A percentile compares a stretch with the other conserved stretches of the same genome.
phyloP scores from a whole-genome alignment of 2,888 invertebrate species.

The Nymphalis urticae region DNA sequence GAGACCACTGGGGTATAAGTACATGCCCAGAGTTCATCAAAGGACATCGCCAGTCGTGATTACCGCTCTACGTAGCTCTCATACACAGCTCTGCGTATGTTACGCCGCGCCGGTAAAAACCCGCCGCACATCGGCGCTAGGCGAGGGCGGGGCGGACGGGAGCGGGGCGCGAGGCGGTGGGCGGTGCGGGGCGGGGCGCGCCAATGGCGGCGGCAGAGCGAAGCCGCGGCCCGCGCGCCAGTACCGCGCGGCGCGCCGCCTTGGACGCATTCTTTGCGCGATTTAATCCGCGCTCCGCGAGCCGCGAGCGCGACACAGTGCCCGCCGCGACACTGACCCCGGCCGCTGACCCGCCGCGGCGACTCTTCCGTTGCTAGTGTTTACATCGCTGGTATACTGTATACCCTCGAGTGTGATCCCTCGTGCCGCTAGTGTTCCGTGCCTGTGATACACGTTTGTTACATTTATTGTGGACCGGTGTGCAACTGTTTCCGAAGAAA shows the following conservation, averaged over 20 bases:
- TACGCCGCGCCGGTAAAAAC: neutral
- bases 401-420: neutral
- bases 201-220: constrained; percentile 33
- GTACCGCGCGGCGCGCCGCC: constrained; percentile 59
- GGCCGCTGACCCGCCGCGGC: neutral
- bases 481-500: too few relatives aligned
- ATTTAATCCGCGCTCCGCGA: constrained; percentile 30
- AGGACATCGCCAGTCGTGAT: too few relatives aligned
- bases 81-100: neutral
- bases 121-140: neutral
- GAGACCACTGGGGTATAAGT: too few relatives aligned
- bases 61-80: too few relatives aligned
- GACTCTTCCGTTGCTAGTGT: constrained; percentile 5
- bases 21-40: too few relatives aligned
- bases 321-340: neutral
- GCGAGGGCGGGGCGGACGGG: neutral
- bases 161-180: constrained; percentile 1
- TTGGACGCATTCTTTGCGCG: constrained; percentile 43
- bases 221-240: constrained; percentile 37
- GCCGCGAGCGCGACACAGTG: constrained; percentile 14
- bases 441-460: constrained; percentile 6
- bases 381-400: neutral
- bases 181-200: constrained; percentile 22
- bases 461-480: constrained; percentile 1
- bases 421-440: constrained; percentile 3